Conservation (phyloP, 1,140 invertebrate genomes). For the Melipona quadrifasciata region DNA sequence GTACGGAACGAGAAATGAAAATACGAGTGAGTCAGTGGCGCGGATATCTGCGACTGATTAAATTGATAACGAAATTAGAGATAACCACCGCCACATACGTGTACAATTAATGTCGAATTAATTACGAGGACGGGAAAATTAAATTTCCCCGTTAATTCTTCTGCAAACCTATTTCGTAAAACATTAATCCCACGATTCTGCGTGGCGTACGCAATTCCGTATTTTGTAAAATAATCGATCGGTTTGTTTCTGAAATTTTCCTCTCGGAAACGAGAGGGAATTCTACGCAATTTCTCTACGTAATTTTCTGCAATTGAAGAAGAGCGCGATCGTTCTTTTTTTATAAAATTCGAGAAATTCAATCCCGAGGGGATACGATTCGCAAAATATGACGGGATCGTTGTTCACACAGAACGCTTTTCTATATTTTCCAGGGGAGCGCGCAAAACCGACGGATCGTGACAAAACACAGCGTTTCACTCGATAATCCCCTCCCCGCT, state of each 20-base stretch:
- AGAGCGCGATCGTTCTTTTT: not conserved
- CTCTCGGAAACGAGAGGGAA: too few species aligned
- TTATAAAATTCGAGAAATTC: not conserved
- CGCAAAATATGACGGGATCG: not conserved
- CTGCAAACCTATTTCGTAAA: too few species aligned
- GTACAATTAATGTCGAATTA: not conserved
- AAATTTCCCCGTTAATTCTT: too few species aligned
- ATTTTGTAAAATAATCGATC: too few species aligned
- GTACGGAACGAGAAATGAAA: too few species aligned
- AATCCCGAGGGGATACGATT: not conserved
- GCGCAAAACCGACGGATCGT: not conserved
- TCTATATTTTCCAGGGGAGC: not conserved
- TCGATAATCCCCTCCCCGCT: not conserved
- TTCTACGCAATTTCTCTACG: too few species aligned
- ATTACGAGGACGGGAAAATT: not conserved
- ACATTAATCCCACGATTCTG: too few species aligned
- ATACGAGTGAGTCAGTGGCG: too few species aligned
- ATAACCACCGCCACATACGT: not conserved
- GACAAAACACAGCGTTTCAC: not conserved
- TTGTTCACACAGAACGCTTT: not conserved
- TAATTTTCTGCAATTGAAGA: too few species aligned
- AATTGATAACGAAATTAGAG: slow-evolving; percentile 9
- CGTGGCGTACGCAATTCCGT: too few species aligned
- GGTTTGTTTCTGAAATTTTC: too few species aligned
- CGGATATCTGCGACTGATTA: not conserved